Percentiles rank a stretch among this genome's conserved stretches.
Conservation (phyloP, 2,113 vertebrate genomes). For the Glareola pratincola region DNA sequence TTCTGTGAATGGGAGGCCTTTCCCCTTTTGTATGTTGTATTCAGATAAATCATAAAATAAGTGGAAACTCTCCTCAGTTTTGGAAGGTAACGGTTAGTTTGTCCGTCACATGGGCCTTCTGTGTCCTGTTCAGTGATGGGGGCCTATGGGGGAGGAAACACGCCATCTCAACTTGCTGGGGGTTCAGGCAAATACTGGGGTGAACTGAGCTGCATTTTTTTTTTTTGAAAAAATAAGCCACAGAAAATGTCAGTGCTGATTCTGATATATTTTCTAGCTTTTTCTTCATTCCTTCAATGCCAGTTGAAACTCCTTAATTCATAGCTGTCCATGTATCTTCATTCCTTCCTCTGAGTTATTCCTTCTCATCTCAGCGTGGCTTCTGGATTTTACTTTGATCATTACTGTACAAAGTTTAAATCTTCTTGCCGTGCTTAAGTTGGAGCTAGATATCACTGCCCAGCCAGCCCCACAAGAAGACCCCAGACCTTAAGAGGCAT, state of each 20-base stretch:
- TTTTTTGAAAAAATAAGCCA: background rate
- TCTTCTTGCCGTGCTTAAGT: background rate
- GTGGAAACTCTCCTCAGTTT: background rate
- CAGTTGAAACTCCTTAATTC: background rate
- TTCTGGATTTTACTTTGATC: constrained; percentile 40
- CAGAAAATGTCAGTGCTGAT: background rate
- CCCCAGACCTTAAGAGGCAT: background rate
- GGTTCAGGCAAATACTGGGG: background rate
- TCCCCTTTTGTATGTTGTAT: background rate
- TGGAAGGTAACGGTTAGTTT: background rate
- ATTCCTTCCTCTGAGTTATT: background rate
- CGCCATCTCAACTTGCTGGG: background rate
- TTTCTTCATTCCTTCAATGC: background rate
- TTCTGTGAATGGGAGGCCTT: background rate
- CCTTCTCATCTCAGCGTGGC: background rate
- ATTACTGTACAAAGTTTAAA: background rate
- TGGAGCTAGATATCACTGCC: background rate
- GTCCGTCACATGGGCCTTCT: background rate
- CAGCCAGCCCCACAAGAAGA: background rate
- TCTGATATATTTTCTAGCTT: background rate
- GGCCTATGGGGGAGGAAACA: background rate
- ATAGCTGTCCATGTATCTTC: background rate
- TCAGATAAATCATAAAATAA: background rate
- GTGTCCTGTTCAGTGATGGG: accelerated
- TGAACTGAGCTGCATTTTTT: background rate